Evolutionary conservation across 2,888 invertebrate genomes (phyloP).

Genomic region (Prenolepis imparis): DNA sequence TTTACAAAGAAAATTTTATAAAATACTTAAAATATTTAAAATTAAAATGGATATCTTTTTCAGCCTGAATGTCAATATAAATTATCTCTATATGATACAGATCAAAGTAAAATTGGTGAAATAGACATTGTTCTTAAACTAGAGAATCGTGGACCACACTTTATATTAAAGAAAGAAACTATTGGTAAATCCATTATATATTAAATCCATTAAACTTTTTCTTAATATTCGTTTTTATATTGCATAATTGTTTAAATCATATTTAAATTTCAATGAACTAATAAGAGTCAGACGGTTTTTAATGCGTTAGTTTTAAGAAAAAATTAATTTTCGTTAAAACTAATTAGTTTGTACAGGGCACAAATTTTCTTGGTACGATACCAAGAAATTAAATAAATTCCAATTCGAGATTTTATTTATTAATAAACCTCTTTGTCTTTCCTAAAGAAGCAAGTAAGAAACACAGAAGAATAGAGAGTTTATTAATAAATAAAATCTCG

Average conservation of each 20-base stretch:
- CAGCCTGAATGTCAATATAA: constrained; percentile 78
- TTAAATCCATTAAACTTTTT: not conserved
- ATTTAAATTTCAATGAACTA: too few species aligned
- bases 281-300: too few species aligned
- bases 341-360: too few species aligned
- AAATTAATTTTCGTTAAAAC: too few species aligned
- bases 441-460: too few species aligned
- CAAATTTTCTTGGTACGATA: too few species aligned
- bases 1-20: not conserved
- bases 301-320: too few species aligned
- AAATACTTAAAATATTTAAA: constrained; percentile 18
- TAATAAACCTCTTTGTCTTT: too few species aligned
- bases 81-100: constrained; percentile 76
- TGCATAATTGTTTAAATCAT: not conserved
- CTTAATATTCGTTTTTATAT: not conserved
- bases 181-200: constrained; percentile 65
- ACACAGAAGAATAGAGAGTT: too few species aligned
- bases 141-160: constrained; percentile 81
- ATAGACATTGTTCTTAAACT: constrained; percentile 79
- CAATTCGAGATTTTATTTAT: too few species aligned
- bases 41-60: constrained; percentile 36
- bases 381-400: too few species aligned
- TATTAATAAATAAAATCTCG: too few species aligned
- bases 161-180: constrained; percentile 71
- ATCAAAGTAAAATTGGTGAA: constrained; percentile 77